A percentile compares a stretch with the other conserved stretches of the same genome.
These are phyloP conservation scores for Pygmarrhopalites habei DNA, from an alignment of 1,140 invertebrate species.

Conservation along the genomic window DNA sequence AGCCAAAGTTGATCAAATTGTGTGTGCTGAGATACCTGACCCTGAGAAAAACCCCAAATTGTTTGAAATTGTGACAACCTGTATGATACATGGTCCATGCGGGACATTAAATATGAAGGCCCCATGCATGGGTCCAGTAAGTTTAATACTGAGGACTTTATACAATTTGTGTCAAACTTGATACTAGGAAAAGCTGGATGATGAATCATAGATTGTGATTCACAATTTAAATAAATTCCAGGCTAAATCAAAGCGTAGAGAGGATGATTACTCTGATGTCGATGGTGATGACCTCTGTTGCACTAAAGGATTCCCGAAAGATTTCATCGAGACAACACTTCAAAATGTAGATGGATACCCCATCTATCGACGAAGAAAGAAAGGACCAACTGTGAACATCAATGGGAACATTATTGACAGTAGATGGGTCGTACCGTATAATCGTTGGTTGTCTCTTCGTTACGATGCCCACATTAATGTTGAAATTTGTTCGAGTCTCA, in stretches of 20 bases:
- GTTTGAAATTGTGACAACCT: neutral
- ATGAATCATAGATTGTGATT: too few species aligned
- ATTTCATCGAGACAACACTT: slow-evolving; percentile 39
- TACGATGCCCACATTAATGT: slow-evolving; percentile 50
- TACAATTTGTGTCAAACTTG: too few species aligned
- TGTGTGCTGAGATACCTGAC: slow-evolving; percentile 37
- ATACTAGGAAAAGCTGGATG: too few species aligned
- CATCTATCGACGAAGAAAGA: slow-evolving; percentile 41
- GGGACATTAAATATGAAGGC: slow-evolving; percentile 39
- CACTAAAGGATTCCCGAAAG: slow-evolving; percentile 43
- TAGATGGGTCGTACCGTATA: slow-evolving; percentile 27
- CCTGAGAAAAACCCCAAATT: slow-evolving; percentile 23
- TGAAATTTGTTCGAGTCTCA: slow-evolving; percentile 48
- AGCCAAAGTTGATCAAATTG: slow-evolving; percentile 33
- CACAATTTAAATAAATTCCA: too few species aligned
- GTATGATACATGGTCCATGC: slow-evolving; percentile 28
- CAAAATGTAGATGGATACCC: slow-evolving; percentile 45
- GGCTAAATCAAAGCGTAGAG: too few species aligned
- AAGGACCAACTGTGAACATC: slow-evolving; percentile 36
- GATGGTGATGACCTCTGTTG: too few species aligned
- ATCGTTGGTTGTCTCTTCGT: slow-evolving; percentile 46
- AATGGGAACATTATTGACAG: neutral
- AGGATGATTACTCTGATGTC: too few species aligned
- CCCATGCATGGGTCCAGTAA: slow-evolving; percentile 43
- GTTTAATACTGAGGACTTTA: too few species aligned